Base-by-base conservation (phyloP, 2,888 invertebrate species). In the Ectemnius cavifrons region DNA sequence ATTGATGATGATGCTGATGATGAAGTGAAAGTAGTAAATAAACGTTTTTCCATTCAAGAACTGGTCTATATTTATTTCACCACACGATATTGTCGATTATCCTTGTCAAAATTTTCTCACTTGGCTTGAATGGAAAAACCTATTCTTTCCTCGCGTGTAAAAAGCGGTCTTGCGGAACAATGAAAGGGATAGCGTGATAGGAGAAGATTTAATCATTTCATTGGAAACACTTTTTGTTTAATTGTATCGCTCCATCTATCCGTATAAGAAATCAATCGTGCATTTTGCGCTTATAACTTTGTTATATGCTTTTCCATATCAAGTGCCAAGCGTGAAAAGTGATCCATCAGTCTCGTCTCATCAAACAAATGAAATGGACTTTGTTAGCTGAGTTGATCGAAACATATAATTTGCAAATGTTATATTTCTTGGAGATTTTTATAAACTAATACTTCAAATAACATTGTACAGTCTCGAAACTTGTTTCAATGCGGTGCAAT, bases 11-110 rank as follows among this genome's bases (percentile, higher is more conserved):
- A 80, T 77, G 63, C 76, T 83, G 77, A 83, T 81, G 78, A 84
- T 83, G 80, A 87, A 82, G 83, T 86, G 82, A 85, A 88, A 85
- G 85, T 89, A 88, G 87, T 68, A 90, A 90, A 90, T 90, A 90
- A 90, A 90, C 87, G 89, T 90, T 90, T 90, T 90, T 90, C 90
- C 90, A 90, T 90, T 90, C 90, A 89, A 90, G 89, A 86, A 89
- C 84, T 89, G 83, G 89, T 89, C 86, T 89, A 89, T 89, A 89
- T 90, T 90, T 89, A 86, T 88, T 79, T 88, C 85, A 89, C 88
- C 88, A 89, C 84, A 85, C 79, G 83, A 85, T 80, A 76, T 83
- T 83, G 80, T 81, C 67, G 80, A 84, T 78, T 74, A 84, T 86
- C 86, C 89, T 86, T 79, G 77, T 87, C 84, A 84, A 89, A 89